Evolutionary conservation across 2,113 vertebrate species (phyloP), one percentile per base, ranked within the genome.

Genomic region (Eptesicus fuscus): DNA sequence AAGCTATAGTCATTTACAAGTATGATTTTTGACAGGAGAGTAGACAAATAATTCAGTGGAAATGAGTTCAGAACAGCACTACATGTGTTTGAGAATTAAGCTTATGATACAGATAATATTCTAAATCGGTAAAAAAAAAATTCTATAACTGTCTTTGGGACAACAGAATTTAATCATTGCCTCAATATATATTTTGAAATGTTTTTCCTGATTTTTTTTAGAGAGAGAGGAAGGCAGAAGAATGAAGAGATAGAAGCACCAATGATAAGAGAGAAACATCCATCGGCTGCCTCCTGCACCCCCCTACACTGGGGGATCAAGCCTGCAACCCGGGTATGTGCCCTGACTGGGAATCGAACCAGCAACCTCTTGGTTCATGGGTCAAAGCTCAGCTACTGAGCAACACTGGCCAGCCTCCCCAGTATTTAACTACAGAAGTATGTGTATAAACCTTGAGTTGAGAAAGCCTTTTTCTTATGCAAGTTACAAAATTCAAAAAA

Each of bases 401-500:
- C 56, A 59, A 59, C 56, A 59, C 23, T 25, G 56, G 56, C 56
- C 23, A 25, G 22, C 1, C 22, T 49, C 13, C 35, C 22, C 22
- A 69, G 3, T 63, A 61, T 44, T 71, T 83, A 86, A 78, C 37
- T 79, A 42, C 4, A 49, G 37, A 91, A 84, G 35, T 30, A 61
- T 40, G 5, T 78, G 28, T 49, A 44, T 47, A 28, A 30, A 78
- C 32, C 35, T 47, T 49, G 44, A 88, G 5, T 22, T 51, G 73
- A 73, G 10, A 78, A 76, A 95, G 13, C 0, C 20, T 56, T 80
- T 84, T 76, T 73, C 83, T 88, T 40, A 95, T 20, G 32, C 14
- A 86, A 89, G 35, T 77, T 83, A 82, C 35, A 85, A 95, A 90
- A 56, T 65, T 67, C 22, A 92, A 89, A 35, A 88, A 63, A 7